phyloP scores from a whole-genome alignment of 2,888 invertebrate species.

The Chaitophorus viminalis region DNA sequence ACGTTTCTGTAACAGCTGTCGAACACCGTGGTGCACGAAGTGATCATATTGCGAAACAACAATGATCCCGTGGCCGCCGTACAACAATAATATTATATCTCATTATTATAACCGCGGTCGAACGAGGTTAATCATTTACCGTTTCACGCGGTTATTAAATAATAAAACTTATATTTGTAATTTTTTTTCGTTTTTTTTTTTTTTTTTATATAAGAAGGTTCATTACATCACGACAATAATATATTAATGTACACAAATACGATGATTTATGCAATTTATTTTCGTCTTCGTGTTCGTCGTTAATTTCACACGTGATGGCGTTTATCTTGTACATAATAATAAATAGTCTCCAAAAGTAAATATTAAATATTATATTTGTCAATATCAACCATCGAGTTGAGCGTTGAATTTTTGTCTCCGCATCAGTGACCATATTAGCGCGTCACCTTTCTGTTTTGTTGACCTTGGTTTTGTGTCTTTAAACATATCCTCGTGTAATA shows the following conservation, averaged over 20 bases:
- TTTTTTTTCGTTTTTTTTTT: not conserved
- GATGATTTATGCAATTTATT: constrained; percentile 4
- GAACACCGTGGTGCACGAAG: constrained; percentile 19
- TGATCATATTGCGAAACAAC: constrained; percentile 49
- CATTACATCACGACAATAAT: constrained; percentile 13
- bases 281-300: constrained; percentile 4
- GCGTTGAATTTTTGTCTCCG: constrained; percentile 12
- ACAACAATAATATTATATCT: not conserved
- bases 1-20: constrained; percentile 24
- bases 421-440: constrained; percentile 42
- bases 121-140: constrained; percentile 39
- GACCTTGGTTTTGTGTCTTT: constrained; percentile 42
- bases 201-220: not conserved
- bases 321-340: not conserved
- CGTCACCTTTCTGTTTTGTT: constrained; percentile 41
- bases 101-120: constrained; percentile 18
- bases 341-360: constrained; percentile 17
- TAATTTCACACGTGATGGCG: not conserved
- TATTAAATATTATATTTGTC: not conserved
- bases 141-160: not conserved
- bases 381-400: not conserved
- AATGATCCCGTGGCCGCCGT: not conserved
- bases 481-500: constrained; percentile 21
- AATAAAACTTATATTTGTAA: not conserved
- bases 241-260: not conserved